phyloP scores from a whole-genome alignment of 2,113 vertebrate species.

The Esox niger region DNA sequence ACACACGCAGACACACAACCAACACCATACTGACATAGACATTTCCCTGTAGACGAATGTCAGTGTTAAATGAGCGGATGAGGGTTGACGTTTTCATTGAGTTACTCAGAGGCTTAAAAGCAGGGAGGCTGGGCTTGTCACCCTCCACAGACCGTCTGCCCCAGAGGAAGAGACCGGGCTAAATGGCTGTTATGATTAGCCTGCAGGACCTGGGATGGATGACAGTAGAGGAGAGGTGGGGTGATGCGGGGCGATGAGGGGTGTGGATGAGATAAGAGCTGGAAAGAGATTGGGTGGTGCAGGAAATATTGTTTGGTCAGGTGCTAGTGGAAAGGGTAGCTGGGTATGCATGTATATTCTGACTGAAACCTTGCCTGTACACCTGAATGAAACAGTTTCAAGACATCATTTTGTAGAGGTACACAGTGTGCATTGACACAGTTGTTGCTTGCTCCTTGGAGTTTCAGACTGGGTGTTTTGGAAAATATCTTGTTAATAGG shows the following conservation, averaged over 20 bases:
- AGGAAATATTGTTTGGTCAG: no score
- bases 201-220: background rate
- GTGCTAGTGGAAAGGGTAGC: no score
- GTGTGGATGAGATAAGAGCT: background rate
- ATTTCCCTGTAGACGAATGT: background rate
- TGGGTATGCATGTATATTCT: no score
- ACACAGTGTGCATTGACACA: no score
- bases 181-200: background rate
- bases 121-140: constrained; percentile 32
- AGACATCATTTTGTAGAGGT: no score
- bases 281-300: no score
- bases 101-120: constrained; percentile 1
- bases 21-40: constrained; percentile 3
- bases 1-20: constrained; percentile 2
- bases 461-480: no score
- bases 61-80: background rate
- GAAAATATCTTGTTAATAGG: no score
- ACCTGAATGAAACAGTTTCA: no score
- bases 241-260: background rate
- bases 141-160: constrained; percentile 9
- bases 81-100: background rate
- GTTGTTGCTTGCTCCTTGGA: no score
- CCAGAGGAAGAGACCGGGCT: background rate
- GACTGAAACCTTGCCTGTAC: no score
- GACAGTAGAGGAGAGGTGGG: background rate